Evolutionary conservation across 2,888 invertebrate species (phyloP), one percentile per base, ranked within the genome.

Genomic region (Limnephilus marmoratus): DNA sequence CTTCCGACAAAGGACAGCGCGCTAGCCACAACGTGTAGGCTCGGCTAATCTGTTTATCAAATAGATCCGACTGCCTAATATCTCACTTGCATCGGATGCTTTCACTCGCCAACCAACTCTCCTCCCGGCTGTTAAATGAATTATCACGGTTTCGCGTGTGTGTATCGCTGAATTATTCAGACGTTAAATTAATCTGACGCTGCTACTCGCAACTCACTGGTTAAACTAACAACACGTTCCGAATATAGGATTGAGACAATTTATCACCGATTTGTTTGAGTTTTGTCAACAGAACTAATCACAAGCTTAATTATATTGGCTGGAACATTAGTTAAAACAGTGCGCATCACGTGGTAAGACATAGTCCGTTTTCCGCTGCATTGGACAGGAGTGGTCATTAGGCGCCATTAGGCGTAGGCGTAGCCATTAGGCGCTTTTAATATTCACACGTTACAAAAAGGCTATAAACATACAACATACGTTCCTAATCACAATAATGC

Each of bases 11-110:
- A 37, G 87, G 90, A 92, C 92, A 83, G 86, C 90, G 87, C 68
- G 12, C 18, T n/a, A 91, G 91, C 34, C 87, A 83, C 90, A 90
- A 45, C 68, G 89, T 92, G 83, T 34, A 49, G 82, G 86, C 88
- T 68, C 85, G 29, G 90, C 91, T 91, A 93, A 93, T 93, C 90
- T 93, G 92, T 90, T 93, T 91, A 93, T 93, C 92, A 93, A 91
- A 93, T 41, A 85, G 85, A 85, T 80, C 90, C 80, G 53, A 53
- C 83, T 45, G 87, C 80, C 85, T 90, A 85, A 85, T 90, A 90
- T 87, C 87, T 87, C 85, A 49, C 34, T 68, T 68, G 87, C 15
- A 90, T 85, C 90, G 41, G 90, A 41, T 34, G 90, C 90, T 90
- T 80, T 45, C 90, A 37, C 85, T 85, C 37, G 90, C 41, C 49